These are phyloP conservation scores for Drosophila lacteicornis DNA, from an alignment of 1,140 invertebrate genomes.

Conservation along the genomic window DNA sequence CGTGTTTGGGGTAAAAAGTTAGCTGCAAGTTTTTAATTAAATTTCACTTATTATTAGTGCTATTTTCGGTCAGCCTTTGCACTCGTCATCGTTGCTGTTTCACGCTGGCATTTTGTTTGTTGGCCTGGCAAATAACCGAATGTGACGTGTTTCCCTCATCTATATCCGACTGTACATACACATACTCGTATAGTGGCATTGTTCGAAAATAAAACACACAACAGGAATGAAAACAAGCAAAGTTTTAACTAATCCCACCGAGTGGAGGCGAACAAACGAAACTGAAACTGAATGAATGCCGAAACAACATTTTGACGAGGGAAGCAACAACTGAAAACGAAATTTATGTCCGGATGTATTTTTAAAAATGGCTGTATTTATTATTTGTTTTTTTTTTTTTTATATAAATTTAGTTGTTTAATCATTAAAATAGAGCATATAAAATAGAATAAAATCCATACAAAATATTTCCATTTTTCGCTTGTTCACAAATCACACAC, in stretches of 20 bases:
- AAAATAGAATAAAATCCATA: slow-evolving; percentile 72
- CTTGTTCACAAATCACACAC: slow-evolving; percentile 46
- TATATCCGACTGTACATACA: slow-evolving; percentile 13
- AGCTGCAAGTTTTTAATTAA: slow-evolving; percentile 51
- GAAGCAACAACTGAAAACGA: slow-evolving; percentile 38
- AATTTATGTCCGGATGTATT: slow-evolving; percentile 51
- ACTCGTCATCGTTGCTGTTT: slow-evolving; percentile 20
- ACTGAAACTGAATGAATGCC: slow-evolving; percentile 33
- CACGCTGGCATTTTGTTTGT: slow-evolving; percentile 18
- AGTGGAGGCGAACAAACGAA: slow-evolving; percentile 13
- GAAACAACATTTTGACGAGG: slow-evolving; percentile 17
- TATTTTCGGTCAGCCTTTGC: slow-evolving; percentile 37
- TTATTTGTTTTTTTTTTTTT: slow-evolving; percentile 15
- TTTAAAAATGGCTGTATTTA: slow-evolving; percentile 41
- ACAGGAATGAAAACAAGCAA: slow-evolving; percentile 41
- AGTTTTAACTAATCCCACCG: slow-evolving; percentile 42
- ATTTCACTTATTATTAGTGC: slow-evolving; percentile 51
- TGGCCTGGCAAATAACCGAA: slow-evolving; percentile 25
- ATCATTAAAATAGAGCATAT: slow-evolving; percentile 66
- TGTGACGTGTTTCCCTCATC: slow-evolving; percentile 54
- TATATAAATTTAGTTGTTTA: slow-evolving; percentile 53
- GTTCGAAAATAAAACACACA: slow-evolving; percentile 44
- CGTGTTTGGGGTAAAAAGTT: slow-evolving; percentile 24
- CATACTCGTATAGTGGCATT: slow-evolving; percentile 21
- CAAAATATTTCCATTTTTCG: slow-evolving; percentile 64